These are phyloP conservation scores for Tapirus terrestris DNA, from an alignment of 2,113 vertebrate genomes.

Conservation along the genomic window DNA sequence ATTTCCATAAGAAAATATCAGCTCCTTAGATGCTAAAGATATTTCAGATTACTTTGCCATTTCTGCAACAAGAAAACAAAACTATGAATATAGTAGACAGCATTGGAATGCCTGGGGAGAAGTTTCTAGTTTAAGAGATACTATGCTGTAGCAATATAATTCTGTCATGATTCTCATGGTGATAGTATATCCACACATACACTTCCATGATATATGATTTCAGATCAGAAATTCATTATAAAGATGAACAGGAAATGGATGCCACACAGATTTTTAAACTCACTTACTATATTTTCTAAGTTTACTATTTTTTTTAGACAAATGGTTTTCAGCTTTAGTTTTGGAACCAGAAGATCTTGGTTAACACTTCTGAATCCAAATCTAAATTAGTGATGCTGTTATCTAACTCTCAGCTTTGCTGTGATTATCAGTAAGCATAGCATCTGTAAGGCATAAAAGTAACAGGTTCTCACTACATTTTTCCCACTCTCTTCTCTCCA, in stretches of 20 bases:
- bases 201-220: background rate
- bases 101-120: background rate
- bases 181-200: background rate
- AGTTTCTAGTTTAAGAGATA: background rate
- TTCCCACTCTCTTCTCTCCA: background rate
- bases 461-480: background rate
- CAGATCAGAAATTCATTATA: background rate
- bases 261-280: background rate
- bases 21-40: background rate
- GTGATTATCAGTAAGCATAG: background rate
- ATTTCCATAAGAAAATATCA: background rate
- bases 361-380: background rate
- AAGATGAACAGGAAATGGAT: background rate
- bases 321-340: background rate
- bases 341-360: background rate
- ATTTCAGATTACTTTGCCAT: background rate
- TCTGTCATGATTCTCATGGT: background rate
- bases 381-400: background rate
- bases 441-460: background rate
- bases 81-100: background rate
- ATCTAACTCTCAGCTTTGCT: background rate
- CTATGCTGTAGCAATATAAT: background rate
- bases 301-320: background rate
- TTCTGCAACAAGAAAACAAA: background rate
- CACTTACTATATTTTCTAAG: background rate